Conservation (phyloP, 2,797 vertebrate genomes). For the Artibeus jamaicensis region DNA sequence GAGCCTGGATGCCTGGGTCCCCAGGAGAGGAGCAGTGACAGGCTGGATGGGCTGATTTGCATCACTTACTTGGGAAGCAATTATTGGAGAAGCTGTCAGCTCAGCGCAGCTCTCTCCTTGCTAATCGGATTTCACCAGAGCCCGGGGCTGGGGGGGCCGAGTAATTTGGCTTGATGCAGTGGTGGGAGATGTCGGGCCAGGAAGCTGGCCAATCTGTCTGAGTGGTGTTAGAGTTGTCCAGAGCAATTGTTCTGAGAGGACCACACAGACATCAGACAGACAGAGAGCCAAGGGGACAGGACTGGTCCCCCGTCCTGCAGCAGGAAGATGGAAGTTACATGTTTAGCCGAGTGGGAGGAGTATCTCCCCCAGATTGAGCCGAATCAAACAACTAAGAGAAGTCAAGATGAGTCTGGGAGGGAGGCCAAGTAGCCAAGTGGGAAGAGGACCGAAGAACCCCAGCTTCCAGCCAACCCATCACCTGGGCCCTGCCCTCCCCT, state of each 20-base stretch:
- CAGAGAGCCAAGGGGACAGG: not conserved
- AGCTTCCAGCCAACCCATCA: not conserved
- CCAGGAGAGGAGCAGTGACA: not conserved
- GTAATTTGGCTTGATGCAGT: conserved; percentile 76
- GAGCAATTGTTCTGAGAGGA: conserved; percentile 64
- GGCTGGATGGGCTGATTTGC: conserved; percentile 61
- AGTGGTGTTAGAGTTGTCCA: conserved; percentile 62
- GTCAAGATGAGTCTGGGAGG: not conserved
- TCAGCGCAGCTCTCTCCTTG: conserved; percentile 28
- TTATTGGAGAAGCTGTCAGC: conserved; percentile 72
- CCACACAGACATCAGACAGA: conserved; percentile 58
- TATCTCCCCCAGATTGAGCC: not conserved
- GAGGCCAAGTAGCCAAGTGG: not conserved
- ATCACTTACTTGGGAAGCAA: conserved; percentile 73
- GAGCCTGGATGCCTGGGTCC: conserved; percentile 38
- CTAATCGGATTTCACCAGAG: conserved; percentile 74
- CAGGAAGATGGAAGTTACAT: not conserved
- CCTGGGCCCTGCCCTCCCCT: not conserved
- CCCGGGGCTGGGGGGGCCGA: conserved; percentile 53
- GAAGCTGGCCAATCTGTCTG: conserved; percentile 63
- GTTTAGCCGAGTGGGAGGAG: not conserved
- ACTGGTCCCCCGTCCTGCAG: not conserved
- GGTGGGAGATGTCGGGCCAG: conserved; percentile 55
- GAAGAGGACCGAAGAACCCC: not conserved
- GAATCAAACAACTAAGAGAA: not conserved